Base-by-base conservation (phyloP, 2,888 invertebrate genomes). In the Parnassius smintheus region DNA sequence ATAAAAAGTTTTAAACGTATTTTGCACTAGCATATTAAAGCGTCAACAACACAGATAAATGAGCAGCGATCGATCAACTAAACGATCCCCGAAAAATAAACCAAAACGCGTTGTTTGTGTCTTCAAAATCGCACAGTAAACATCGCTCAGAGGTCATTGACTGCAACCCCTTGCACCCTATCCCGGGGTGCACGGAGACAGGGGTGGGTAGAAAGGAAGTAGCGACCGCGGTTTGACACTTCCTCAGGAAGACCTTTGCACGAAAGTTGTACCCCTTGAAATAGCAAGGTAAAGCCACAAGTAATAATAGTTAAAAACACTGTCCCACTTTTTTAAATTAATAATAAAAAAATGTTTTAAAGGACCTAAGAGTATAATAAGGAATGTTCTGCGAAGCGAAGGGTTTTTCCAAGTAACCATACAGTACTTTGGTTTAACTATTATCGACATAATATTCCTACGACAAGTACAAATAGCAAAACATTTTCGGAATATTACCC, bases 221-320 rank as follows among this genome's bases (percentile, higher is more conserved):
- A 83, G 81, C 77, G 84, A 83, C 83, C 86, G 88, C 81, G 88
- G 89, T 90, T 88, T 86, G 86, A 88, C 88, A 88, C 89, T 88
- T 91, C 91, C 91, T 90, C 87, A 86, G 89, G 90, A 91, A 90
- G 88, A 86, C 86, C 86, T 89, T 89, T 87, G 73, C 76, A 76
- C 76, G 74, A 76, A 81, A 86, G 80, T 82, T 77, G 74, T 64
- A 69, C 69, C 68, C 69, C 25, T 35, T 13, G 13, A 9, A 49
- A 57, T 49, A 49, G 9, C n/a, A 46, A 12, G 2, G 42, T 18
- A 9, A 42, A 54, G 7, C 35, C 12, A 3, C 10, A 35, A 35
- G 41, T 52, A 35, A 41, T 35, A 12, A 52, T 11, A n/a, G 22
- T 7, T n/a, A 52, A n/a, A 9, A 50, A 18, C 8, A 50, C 9